Evolutionary conservation across 2,888 invertebrate genomes (phyloP).

Genomic region (Drosophila maculinotata): DNA sequence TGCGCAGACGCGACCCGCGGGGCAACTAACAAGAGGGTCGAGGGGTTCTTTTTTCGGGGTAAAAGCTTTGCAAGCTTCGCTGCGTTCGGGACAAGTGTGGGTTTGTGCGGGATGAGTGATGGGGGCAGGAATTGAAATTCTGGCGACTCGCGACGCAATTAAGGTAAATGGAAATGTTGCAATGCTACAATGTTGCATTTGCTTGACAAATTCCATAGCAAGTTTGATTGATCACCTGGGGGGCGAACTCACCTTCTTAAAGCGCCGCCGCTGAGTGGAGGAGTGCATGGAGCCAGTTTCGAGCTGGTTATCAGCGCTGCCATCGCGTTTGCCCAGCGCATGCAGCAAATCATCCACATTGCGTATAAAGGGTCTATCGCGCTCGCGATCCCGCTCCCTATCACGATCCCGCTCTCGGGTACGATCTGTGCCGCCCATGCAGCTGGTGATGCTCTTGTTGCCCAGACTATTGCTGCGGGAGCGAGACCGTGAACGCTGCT

Average conservation of each 20-base stretch:
- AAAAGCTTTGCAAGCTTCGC: slow-evolving; percentile 42
- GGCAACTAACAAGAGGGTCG: slow-evolving; percentile 7
- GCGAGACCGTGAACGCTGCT: slow-evolving; percentile 68
- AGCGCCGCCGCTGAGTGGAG: slow-evolving; percentile 77
- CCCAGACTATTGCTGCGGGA: slow-evolving; percentile 83
- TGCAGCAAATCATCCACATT: slow-evolving; percentile 83
- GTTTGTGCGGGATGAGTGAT: slow-evolving; percentile 33
- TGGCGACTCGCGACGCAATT: slow-evolving; percentile 45
- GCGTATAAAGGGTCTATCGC: slow-evolving; percentile 77
- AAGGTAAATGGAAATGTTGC: slow-evolving; percentile 45
- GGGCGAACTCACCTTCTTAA: slow-evolving; percentile 79
- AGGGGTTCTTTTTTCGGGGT: too few relatives aligned
- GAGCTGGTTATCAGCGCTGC: slow-evolving; percentile 50
- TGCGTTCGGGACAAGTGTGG: slow-evolving; percentile 62
- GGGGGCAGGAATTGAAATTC: slow-evolving; percentile 27
- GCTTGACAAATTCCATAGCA: slow-evolving; percentile 51
- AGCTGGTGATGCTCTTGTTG: slow-evolving; percentile 67
- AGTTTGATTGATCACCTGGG: slow-evolving; percentile 47
- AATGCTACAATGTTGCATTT: slow-evolving; percentile 5
- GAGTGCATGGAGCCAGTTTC: slow-evolving; percentile 73
- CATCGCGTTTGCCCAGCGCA: slow-evolving; percentile 73
- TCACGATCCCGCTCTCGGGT: slow-evolving; percentile 19
- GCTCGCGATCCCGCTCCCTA: slow-evolving; percentile 52
- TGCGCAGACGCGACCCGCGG: slow-evolving; percentile 68
- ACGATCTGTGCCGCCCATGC: slow-evolving; percentile 48